Evolutionary conservation across 2,113 vertebrate species (phyloP).

Genomic region (Cololabis saira): DNA sequence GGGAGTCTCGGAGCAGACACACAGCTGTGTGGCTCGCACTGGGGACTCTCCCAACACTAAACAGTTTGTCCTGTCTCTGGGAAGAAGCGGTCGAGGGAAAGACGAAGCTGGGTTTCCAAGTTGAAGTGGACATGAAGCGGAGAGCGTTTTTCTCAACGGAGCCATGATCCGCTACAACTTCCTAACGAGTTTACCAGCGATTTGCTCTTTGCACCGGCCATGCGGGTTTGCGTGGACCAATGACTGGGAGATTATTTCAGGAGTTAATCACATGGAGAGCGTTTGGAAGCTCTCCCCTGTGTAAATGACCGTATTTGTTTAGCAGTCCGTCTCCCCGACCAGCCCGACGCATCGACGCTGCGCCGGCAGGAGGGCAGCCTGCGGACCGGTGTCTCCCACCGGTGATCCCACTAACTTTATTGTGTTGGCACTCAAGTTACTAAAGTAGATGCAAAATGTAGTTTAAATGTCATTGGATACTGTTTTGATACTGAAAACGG

Average conservation of each 20-base stretch:
- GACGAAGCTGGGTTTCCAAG: neutral
- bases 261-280: neutral
- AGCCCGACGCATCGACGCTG: conserved; percentile 37
- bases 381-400: conserved; percentile 15
- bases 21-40: conserved; percentile 30
- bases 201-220: conserved; percentile 9
- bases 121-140: conserved; percentile 4
- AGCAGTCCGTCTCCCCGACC: neutral
- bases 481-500: neutral
- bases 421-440: neutral
- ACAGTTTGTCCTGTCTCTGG: conserved; percentile 14
- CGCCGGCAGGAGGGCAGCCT: conserved; percentile 23
- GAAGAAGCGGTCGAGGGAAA: too few relatives aligned
- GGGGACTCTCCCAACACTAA: conserved; percentile 5
- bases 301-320: neutral
- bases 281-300: neutral
- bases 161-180: conserved; percentile 66
- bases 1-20: neutral
- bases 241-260: neutral
- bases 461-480: neutral
- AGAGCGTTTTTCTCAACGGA: conserved; percentile 27
- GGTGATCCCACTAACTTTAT: conserved; percentile 1
- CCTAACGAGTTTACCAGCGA: conserved; percentile 61
- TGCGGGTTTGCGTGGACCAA: conserved; percentile 23
- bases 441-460: conserved; percentile 1